phyloP scores from a whole-genome alignment of 92 coral and sea anemone species.

The Zoanthus gigantus region DNA sequence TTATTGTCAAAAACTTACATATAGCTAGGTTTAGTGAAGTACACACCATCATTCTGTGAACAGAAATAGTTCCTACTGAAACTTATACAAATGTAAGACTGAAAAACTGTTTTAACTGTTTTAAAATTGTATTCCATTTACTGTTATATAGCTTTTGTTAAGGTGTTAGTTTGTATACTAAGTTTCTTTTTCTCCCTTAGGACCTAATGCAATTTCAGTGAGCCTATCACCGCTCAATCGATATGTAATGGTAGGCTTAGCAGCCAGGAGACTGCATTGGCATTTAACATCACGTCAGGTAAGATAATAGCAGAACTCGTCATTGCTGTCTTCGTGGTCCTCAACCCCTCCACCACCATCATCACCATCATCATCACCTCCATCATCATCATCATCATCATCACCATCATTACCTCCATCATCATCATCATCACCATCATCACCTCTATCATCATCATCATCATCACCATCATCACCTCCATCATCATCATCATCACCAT shows the following conservation, averaged over 20 bases:
- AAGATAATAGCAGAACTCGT: not conserved
- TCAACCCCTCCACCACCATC: not conserved
- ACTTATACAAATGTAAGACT: too few species aligned
- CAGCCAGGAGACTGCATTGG: conserved; percentile 86
- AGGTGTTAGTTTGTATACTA: too few species aligned
- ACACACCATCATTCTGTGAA: too few species aligned
- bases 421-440: not conserved
- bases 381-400: not conserved
- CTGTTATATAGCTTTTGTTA: too few species aligned
- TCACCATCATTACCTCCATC: not conserved
- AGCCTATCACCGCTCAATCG: conserved; percentile 84
- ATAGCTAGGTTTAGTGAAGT: too few species aligned
- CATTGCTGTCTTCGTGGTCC: not conserved
- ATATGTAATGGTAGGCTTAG: conserved; percentile 91
- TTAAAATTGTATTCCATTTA: too few species aligned
- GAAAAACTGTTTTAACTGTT: too few species aligned
- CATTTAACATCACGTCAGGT: conserved; percentile 87
- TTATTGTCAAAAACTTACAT: too few species aligned
- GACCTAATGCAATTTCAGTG: conserved; percentile 89
- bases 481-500: not conserved
- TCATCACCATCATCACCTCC: not conserved
- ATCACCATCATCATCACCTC: not conserved
- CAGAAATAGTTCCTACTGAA: too few species aligned
- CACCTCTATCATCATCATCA: not conserved
- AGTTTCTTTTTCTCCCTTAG: conserved; percentile 16